Percentiles rank a stretch among this genome's conserved stretches.
Conservation (phyloP, 2,113 vertebrate genomes). For the Perccottus glenii region DNA sequence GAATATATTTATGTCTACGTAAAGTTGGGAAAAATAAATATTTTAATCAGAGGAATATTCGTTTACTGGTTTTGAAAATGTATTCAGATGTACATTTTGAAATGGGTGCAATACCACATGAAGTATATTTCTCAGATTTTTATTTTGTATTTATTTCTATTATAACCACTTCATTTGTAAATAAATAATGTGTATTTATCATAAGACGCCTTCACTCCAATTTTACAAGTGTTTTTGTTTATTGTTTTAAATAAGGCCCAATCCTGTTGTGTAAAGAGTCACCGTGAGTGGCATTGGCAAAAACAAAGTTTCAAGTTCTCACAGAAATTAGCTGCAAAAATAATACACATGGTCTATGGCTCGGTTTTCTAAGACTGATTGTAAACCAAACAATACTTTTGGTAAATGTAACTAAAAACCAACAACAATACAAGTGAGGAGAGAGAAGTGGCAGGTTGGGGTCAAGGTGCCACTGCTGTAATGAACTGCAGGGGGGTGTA, state of each 20-base stretch:
- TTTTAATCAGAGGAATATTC: constrained; percentile 99
- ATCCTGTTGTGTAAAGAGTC: constrained; percentile 4
- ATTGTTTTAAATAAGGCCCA: background rate
- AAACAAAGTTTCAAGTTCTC: constrained; percentile 27
- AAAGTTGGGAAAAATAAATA: constrained; percentile 99
- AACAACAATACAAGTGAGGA: constrained; percentile 48
- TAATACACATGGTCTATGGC: constrained; percentile 14
- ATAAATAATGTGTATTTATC: constrained; percentile 99
- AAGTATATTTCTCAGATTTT: constrained; percentile 99
- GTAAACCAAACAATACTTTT: constrained; percentile 56
- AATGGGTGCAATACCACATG: constrained; percentile 99
- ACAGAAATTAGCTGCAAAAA: constrained; percentile 54
- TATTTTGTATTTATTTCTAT: constrained; percentile 99
- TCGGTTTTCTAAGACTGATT: constrained; percentile 46
- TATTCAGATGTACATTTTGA: constrained; percentile 98
- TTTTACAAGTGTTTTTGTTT: constrained; percentile 70
- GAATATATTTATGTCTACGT: constrained; percentile 98
- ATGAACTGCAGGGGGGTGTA: constrained; percentile 51
- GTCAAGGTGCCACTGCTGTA: constrained; percentile 48
- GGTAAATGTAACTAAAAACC: constrained; percentile 60
- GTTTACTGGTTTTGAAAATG: constrained; percentile 95
- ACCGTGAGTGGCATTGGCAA: background rate
- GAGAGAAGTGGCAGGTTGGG: constrained; percentile 41
- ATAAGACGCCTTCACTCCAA: constrained; percentile 90
- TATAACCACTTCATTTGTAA: constrained; percentile 99